Conservation (phyloP, 1,140 invertebrate genomes). For the Diorhabda elongata region DNA sequence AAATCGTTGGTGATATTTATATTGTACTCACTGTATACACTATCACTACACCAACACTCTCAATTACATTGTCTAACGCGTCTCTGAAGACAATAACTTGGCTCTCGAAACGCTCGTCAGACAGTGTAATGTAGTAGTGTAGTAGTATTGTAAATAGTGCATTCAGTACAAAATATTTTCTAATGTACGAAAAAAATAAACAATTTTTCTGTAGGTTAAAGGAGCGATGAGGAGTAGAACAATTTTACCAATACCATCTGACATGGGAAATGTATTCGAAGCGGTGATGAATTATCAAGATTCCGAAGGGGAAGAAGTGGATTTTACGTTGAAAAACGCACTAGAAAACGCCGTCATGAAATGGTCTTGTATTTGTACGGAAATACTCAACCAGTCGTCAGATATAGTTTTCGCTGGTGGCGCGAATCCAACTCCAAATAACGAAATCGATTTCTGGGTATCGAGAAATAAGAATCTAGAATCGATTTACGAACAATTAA, state of each 20-base stretch:
- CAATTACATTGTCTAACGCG: no score
- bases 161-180: no score
- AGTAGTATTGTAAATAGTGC: no score
- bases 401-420: slow-evolving; percentile 50
- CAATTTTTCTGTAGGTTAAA: slow-evolving; percentile 47
- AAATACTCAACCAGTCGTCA: slow-evolving; percentile 72
- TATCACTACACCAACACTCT: no score
- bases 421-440: slow-evolving; percentile 62
- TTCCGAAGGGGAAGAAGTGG: slow-evolving; percentile 54
- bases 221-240: slow-evolving; percentile 56
- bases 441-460: slow-evolving; percentile 68
- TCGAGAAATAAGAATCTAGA: slow-evolving; percentile 69
- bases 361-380: slow-evolving; percentile 73
- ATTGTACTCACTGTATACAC: no score
- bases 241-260: slow-evolving; percentile 72
- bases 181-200: no score
- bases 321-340: slow-evolving; percentile 66
- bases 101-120: no score
- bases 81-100: no score
- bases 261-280: slow-evolving; percentile 63
- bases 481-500: slow-evolving; percentile 77
- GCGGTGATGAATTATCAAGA: slow-evolving; percentile 54
- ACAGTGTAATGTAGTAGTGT: no score
- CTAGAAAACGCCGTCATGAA: slow-evolving; percentile 74
- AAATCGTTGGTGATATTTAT: no score